Percentiles rank a stretch among this genome's conserved stretches.
Evolutionary conservation across 1,140 invertebrate species (phyloP).

Genomic region (Macrocentrus cingulum): DNA sequence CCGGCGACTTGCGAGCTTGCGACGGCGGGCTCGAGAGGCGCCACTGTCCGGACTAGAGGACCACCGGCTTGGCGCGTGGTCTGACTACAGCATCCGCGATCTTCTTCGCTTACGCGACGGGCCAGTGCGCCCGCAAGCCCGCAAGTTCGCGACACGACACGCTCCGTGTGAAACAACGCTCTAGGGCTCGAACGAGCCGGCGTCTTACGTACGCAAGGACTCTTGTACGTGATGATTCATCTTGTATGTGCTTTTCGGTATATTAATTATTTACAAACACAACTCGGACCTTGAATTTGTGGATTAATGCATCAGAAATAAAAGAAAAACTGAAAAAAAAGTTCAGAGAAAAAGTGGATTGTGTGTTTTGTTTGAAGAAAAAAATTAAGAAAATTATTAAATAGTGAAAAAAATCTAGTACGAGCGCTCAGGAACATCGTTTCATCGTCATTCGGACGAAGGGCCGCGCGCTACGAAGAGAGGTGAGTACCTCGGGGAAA

Average conservation of each 20-base stretch:
- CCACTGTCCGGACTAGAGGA: slow-evolving; percentile 51
- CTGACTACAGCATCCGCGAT: slow-evolving; percentile 57
- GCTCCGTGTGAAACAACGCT: slow-evolving; percentile 35
- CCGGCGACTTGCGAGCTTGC: slow-evolving; percentile 41
- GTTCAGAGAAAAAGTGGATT: slow-evolving; percentile 13
- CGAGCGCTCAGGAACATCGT: slow-evolving; percentile 20
- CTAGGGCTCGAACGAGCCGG: slow-evolving; percentile 37
- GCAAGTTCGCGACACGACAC: slow-evolving; percentile 58
- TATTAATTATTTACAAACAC: too few relatives aligned
- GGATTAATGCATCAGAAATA: too few relatives aligned
- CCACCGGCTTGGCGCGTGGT: slow-evolving; percentile 48
- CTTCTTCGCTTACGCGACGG: slow-evolving; percentile 55
- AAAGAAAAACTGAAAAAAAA: too few relatives aligned
- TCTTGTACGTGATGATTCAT: too few relatives aligned
- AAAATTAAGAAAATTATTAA: slow-evolving; percentile 8
- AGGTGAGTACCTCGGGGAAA: slow-evolving; percentile 29
- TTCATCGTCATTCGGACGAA: slow-evolving; percentile 29
- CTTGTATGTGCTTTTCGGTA: too few relatives aligned
- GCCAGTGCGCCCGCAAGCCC: slow-evolving; percentile 59
- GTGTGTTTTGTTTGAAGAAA: slow-evolving; percentile 15
- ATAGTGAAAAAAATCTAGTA: not conserved
- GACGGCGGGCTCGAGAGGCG: slow-evolving; percentile 44
- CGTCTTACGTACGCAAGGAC: slow-evolving; percentile 33
- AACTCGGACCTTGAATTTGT: too few relatives aligned
- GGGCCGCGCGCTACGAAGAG: slow-evolving; percentile 30